A percentile compares a stretch with the other conserved stretches of the same genome.
Conservation (phyloP, 2,113 vertebrate species). For the Ceratotherium simum region DNA sequence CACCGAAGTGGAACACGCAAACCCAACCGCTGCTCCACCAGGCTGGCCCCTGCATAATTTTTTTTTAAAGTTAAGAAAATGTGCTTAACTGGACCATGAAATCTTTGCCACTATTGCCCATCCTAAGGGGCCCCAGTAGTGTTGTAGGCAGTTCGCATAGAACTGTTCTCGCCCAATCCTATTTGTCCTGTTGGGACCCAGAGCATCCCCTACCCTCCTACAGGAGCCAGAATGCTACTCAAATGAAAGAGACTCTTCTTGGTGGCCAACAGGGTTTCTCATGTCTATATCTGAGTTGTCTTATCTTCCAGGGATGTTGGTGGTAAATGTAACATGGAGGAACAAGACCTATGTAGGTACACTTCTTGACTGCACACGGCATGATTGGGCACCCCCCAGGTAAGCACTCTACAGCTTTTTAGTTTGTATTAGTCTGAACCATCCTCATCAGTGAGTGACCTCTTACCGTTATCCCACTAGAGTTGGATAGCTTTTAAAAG, state of each 20-base stretch:
- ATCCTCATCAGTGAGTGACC: not conserved
- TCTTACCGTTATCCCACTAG: not conserved
- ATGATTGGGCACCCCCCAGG: slow-evolving; percentile 99
- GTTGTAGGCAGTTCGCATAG: not conserved
- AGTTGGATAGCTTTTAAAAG: not conserved
- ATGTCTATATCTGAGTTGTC: slow-evolving; percentile 22
- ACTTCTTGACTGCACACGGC: slow-evolving; percentile 96
- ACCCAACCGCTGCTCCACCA: too few relatives aligned
- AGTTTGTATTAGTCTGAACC: not conserved
- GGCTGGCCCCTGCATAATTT: not conserved
- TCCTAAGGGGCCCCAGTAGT: not conserved
- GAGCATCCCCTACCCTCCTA: not conserved
- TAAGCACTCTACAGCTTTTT: slow-evolving; percentile 78
- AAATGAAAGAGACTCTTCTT: not conserved
- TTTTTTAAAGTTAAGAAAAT: slow-evolving; percentile 10
- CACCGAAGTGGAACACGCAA: too few relatives aligned
- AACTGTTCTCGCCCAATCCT: not conserved
- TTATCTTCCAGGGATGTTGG: slow-evolving; percentile 94
- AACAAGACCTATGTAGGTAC: slow-evolving; percentile 99
- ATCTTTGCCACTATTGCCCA: not conserved
- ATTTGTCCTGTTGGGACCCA: not conserved
- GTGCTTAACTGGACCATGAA: not conserved
- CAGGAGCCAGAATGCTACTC: not conserved
- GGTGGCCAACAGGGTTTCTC: not conserved
- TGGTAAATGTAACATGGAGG: slow-evolving; percentile 99